phyloP scores from a whole-genome alignment of 2,113 vertebrate species.

The human (Homo sapiens) region GRCh38 chr7:128195501-128196000 shows the following conservation, averaged over 20 bases:
- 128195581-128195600: not conserved
- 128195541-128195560: too few relatives aligned
- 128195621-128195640: not conserved
- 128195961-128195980: too few relatives aligned
- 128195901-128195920: not conserved
- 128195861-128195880: not conserved
- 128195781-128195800: constrained; percentile 4
- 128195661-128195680: constrained; percentile 17
- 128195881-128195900: not conserved
- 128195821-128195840: not conserved
- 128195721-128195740: not conserved
- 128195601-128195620: not conserved
- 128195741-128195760: constrained; percentile 15
- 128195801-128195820: not conserved
- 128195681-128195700: not conserved
- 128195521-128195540: too few relatives aligned
- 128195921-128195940: not conserved
- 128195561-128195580: too few relatives aligned
- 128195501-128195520: too few relatives aligned
- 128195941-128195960: not conserved
- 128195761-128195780: not conserved
- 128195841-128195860: not conserved
- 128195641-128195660: constrained; percentile 25
- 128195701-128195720: not conserved
- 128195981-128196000: not conserved